Percentiles rank a stretch among this genome's conserved stretches.
These are phyloP conservation scores for Philhelius pedissequus DNA, from an alignment of 2,888 invertebrate genomes.

Conservation along the genomic window DNA sequence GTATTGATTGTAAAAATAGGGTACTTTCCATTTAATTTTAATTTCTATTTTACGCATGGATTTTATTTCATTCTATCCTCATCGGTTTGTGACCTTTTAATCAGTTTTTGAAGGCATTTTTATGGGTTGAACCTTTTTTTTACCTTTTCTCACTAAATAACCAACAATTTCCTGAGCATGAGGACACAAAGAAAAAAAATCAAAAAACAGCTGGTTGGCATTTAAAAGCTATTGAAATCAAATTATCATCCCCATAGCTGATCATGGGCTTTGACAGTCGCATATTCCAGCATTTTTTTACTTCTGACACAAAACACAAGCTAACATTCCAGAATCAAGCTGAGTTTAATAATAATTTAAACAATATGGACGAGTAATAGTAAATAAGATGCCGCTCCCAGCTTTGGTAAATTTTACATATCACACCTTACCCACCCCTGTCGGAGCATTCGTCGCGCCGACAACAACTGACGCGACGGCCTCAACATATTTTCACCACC, in stretches of 20 bases:
- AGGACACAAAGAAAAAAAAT: not conserved
- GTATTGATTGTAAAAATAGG: too few species aligned
- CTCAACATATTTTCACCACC: not conserved
- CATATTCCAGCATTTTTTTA: conserved; percentile 4
- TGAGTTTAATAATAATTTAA: conserved; percentile 40
- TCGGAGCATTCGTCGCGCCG: too few species aligned
- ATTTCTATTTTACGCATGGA: too few species aligned
- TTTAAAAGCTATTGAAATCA: conserved; percentile 30
- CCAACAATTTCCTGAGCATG: not conserved
- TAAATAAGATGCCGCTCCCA: conserved; percentile 47
- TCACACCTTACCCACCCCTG: conserved; percentile 28
- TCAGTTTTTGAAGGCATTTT: too few species aligned
- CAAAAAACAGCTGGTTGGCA: conserved; percentile 23
- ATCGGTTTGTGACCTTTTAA: too few species aligned
- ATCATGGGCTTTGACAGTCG: conserved; percentile 24
- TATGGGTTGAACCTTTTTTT: too few species aligned
- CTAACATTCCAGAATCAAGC: conserved; percentile 36
- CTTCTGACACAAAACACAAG: conserved; percentile 16
- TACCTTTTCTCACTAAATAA: too few species aligned
- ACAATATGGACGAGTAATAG: not conserved
- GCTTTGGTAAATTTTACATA: conserved; percentile 40
- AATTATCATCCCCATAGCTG: conserved; percentile 2
- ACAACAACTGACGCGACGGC: too few species aligned
- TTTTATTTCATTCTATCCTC: too few species aligned
- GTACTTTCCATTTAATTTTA: too few species aligned